These are phyloP conservation scores for Tichodroma muraria DNA, from an alignment of 2,113 vertebrate genomes.

Conservation along the genomic window DNA sequence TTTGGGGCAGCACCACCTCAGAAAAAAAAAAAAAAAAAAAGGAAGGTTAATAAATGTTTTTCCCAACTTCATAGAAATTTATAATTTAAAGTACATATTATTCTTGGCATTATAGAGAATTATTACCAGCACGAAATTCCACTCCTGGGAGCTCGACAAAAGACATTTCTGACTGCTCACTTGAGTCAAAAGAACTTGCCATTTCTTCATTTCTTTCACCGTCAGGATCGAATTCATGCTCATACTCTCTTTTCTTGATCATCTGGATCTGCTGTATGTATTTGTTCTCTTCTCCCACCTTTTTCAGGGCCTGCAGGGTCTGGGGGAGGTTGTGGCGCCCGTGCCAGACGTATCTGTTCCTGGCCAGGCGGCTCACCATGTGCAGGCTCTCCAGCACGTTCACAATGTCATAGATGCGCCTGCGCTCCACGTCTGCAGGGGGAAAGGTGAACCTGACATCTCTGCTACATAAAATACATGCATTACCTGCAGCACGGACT, in stretches of 20 bases:
- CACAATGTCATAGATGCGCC: slow-evolving; percentile 96
- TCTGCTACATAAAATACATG: accelerated
- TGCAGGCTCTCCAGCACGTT: slow-evolving; percentile 95
- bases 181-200: slow-evolving; percentile 23
- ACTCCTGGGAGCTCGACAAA: slow-evolving; percentile 86
- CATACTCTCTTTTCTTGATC: slow-evolving; percentile 77
- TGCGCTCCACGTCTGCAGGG: slow-evolving; percentile 82
- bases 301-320: slow-evolving; percentile 84
- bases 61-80: background rate
- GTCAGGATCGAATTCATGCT: slow-evolving; percentile 72
- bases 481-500: background rate
- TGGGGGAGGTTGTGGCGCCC: slow-evolving; percentile 82
- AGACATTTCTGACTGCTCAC: slow-evolving; percentile 75
- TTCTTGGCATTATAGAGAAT: background rate
- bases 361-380: slow-evolving; percentile 95
- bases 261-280: slow-evolving; percentile 86
- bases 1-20: background rate
- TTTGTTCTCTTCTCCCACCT: slow-evolving; percentile 80
- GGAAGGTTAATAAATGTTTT: background rate
- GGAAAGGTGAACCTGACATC: background rate
- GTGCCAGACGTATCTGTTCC: slow-evolving; percentile 92
- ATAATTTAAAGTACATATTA: background rate
- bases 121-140: slow-evolving; percentile 87
- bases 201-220: slow-evolving; percentile 73
- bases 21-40: background rate